Evolutionary conservation across 2,888 invertebrate genomes (phyloP), one percentile per base, ranked within the genome.

Genomic region (Dryococelus australis): DNA sequence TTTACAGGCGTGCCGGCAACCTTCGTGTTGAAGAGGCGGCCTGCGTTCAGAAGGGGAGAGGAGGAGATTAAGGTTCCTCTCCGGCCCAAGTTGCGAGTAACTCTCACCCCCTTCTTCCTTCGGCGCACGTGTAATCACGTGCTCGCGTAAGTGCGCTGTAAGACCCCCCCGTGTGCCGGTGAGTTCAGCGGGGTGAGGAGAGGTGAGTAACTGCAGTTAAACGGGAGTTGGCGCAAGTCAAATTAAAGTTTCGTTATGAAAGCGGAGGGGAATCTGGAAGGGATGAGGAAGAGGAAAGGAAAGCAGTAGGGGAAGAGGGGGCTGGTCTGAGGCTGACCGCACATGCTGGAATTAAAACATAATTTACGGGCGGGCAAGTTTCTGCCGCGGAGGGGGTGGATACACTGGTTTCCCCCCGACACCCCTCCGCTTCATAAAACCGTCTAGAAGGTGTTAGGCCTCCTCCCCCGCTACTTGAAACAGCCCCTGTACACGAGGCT

Each of bases 171-270:
- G 35, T 35, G 35, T 35, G 4, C 35, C 35, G 2, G 65, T 8
- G 1, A 20, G 65, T 13, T 12, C 4, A 65, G 20, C 5, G 65
- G 65, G n/a, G 65, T 0, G n/a, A 65, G 65, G 24, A 10, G n/a
- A 20, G 65, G 65, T 65, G 65, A 65, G 65, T 65, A 65, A 65
- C 65, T 65, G 65, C n/a, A 65, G 65, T 65, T 65, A n/a, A 65
- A 65, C 65, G 65, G 24, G 6, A 65, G 65, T 65, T 65, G 24
- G 20, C 65, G 65, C 65, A 65, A 65, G 65, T 65, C 65, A 65
- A 65, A 65, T 65, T 65, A 65, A 65, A 65, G 65, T 65, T 65
- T 65, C 65, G 65, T 8, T 65, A n/a, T 65, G 65, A 65, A 65
- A 24, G 65, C n/a, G 20, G 65, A 9, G 65, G 65, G 24, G 65